Conservation (phyloP, 2,888 invertebrate genomes). For the Nomada fabriciana region DNA sequence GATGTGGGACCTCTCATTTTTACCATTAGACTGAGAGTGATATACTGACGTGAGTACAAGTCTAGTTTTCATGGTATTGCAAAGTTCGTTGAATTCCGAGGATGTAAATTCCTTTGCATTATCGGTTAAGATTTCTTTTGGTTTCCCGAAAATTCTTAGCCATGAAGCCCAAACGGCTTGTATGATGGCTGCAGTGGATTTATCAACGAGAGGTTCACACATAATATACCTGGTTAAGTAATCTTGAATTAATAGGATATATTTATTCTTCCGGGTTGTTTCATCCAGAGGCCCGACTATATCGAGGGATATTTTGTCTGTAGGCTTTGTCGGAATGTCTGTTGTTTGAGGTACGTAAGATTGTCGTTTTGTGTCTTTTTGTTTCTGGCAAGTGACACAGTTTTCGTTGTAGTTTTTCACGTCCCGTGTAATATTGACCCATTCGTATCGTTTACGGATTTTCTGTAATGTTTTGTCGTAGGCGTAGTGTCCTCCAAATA, state of each 20-base stretch:
- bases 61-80: not conserved
- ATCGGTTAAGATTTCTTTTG: conserved; percentile 13
- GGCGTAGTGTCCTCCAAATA: conserved; percentile 18
- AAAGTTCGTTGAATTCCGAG: conserved; percentile 17
- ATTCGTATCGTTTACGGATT: conserved; percentile 18
- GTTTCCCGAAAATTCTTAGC: conserved; percentile 11
- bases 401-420: conserved; percentile 17
- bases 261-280: not conserved
- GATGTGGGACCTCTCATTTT: conserved; percentile 2
- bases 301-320: conserved; percentile 15
- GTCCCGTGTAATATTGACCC: conserved; percentile 1
- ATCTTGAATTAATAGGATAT: conserved; percentile 21
- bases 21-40: conserved; percentile 6
- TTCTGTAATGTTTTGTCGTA: conserved; percentile 13
- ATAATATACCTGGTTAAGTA: conserved; percentile 19
- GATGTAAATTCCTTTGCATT: conserved; percentile 25
- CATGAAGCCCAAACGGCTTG: conserved; percentile 30
- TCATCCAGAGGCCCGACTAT: not conserved
- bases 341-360: conserved; percentile 17
- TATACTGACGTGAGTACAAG: conserved; percentile 24
- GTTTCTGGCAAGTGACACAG: conserved; percentile 6
- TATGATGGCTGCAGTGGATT: conserved; percentile 27
- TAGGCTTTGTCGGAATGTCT: conserved; percentile 23
- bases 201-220: conserved; percentile 13
- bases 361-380: conserved; percentile 23